Evolutionary conservation across 64 coral and sea anemone genomes (phyloP).

Genomic region (Pachyseris speciosa): DNA sequence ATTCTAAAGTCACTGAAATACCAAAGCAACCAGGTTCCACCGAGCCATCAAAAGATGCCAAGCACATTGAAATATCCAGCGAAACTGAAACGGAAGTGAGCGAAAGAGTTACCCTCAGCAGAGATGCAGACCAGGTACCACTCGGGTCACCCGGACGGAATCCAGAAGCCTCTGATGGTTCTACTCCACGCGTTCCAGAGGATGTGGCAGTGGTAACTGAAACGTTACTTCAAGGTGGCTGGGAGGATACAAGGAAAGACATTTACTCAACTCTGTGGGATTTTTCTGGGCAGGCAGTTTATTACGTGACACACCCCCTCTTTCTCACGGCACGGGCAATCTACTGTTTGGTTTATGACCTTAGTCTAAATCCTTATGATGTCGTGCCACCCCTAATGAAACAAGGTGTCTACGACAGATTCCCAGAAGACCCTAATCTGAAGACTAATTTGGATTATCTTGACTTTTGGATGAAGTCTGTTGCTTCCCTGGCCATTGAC

Average conservation of each 20-base stretch:
- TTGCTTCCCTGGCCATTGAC: slow-evolving; percentile 30
- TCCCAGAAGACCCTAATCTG: background rate
- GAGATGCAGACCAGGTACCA: background rate
- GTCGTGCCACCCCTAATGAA: background rate
- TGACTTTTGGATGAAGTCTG: slow-evolving; percentile 53
- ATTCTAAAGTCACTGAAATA: background rate
- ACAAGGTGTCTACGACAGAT: background rate
- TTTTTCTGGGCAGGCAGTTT: too few species aligned
- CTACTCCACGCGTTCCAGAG: too few species aligned
- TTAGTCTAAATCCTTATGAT: background rate
- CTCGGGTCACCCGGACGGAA: background rate
- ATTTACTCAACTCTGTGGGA: background rate
- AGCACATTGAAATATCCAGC: background rate
- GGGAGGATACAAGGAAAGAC: background rate
- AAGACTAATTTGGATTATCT: slow-evolving; percentile 48
- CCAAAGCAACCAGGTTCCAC: background rate
- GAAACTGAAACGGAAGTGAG: too few species aligned
- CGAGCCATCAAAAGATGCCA: background rate
- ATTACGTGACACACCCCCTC: too few species aligned
- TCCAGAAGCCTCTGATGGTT: background rate
- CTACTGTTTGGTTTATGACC: too few species aligned
- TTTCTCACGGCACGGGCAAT: too few species aligned
- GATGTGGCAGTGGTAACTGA: too few species aligned
- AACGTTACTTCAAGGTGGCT: too few species aligned
- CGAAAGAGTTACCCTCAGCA: background rate